A percentile compares a stretch with the other conserved stretches of the same genome.
Evolutionary conservation across 2,888 invertebrate genomes (phyloP).

Genomic region (Mesopsocus fuscifrons): DNA sequence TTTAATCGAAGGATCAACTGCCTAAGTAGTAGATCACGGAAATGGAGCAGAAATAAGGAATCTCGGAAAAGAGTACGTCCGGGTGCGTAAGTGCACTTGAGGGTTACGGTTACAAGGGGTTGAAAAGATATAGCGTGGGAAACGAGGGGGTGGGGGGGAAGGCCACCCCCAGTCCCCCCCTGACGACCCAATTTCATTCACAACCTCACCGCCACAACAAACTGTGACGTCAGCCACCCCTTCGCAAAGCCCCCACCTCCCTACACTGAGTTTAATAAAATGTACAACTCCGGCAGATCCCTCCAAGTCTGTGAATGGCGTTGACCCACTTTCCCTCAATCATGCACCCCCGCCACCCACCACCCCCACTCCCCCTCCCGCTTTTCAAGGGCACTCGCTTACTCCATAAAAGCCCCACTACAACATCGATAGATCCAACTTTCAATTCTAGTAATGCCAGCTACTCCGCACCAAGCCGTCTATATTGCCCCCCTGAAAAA

Average conservation of each 20-base stretch:
- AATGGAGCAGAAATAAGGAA: too few species aligned
- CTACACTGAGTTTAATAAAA: conserved; percentile 10
- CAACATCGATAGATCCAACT: too few species aligned
- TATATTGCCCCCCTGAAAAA: too few species aligned
- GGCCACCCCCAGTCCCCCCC: neutral
- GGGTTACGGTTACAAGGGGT: conserved; percentile 3
- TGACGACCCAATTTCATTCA: conserved; percentile 5
- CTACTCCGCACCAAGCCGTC: too few species aligned
- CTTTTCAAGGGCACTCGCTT: conserved; percentile 9
- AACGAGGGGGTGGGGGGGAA: neutral
- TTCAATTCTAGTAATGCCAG: too few species aligned
- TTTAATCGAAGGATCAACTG: too few species aligned
- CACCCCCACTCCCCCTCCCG: conserved; percentile 5
- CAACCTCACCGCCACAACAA: conserved; percentile 14
- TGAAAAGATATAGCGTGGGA: conserved; percentile 1
- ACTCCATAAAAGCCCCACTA: too few species aligned
- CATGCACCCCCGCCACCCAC: neutral
- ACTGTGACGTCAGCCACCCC: conserved; percentile 13
- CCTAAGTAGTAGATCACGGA: too few species aligned
- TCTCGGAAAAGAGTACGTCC: too few species aligned
- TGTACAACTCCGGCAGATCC: conserved; percentile 9
- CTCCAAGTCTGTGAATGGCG: neutral
- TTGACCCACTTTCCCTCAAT: neutral
- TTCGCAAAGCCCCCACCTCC: conserved; percentile 8
- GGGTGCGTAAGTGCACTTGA: neutral